Percentiles rank a stretch among this genome's conserved stretches.
Evolutionary conservation across 2,888 invertebrate genomes (phyloP).

Genomic region (Thecophora atra): DNA sequence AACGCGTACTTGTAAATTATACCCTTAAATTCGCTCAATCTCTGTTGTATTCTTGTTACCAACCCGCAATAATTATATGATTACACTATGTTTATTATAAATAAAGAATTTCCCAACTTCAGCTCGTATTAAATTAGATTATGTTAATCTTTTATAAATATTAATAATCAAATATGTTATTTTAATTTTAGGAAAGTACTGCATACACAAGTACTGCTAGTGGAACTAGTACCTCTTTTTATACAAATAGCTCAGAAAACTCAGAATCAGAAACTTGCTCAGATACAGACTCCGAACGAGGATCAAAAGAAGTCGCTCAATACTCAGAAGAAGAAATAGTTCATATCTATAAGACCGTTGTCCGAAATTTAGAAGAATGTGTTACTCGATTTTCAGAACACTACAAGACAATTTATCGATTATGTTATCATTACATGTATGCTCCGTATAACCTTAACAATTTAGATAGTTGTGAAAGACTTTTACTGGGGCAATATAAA

Average conservation of each 20-base stretch:
- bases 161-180: no score
- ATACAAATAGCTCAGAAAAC: constrained; percentile 64
- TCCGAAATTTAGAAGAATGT: constrained; percentile 85
- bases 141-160: no score
- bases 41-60: no score
- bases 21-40: no score
- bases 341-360: constrained; percentile 73
- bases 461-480: constrained; percentile 75
- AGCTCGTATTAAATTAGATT: no score
- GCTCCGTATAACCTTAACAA: constrained; percentile 74
- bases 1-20: no score
- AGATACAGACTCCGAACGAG: constrained; percentile 63
- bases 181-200: not conserved
- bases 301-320: constrained; percentile 48
- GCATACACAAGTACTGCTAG: constrained; percentile 33
- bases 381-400: constrained; percentile 87
- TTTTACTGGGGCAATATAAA: constrained; percentile 76
- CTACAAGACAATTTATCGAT: constrained; percentile 90
- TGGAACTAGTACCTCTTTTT: constrained; percentile 60
- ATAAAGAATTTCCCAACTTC: no score
- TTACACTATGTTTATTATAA: no score
- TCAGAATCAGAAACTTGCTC: constrained; percentile 67
- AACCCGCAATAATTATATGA: no score
- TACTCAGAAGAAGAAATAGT: constrained; percentile 57
- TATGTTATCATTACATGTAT: constrained; percentile 84